Evolutionary conservation across 2,113 vertebrate species (phyloP).

Genomic region (Neodon shergylaensis): DNA sequence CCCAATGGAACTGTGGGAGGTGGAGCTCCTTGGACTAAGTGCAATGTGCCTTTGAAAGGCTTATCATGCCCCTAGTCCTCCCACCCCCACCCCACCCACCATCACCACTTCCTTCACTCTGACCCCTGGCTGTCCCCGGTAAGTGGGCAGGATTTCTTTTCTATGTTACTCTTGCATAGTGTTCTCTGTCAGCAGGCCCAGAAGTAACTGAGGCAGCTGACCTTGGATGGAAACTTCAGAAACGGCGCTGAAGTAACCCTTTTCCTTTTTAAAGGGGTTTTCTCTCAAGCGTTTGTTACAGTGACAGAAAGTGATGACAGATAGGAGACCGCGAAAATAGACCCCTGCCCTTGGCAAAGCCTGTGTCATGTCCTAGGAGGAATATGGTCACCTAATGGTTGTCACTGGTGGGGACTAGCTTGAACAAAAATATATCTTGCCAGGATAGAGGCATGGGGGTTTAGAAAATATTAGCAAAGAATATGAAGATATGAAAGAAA

Average conservation of each 20-base stretch:
- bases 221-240: background rate
- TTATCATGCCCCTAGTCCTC: background rate
- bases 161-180: background rate
- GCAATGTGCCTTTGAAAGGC: background rate
- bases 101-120: background rate
- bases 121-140: background rate
- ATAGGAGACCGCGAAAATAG: background rate
- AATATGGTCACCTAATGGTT: background rate
- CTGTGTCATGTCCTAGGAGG: background rate
- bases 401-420: background rate
- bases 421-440: no score
- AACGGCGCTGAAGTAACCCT: background rate
- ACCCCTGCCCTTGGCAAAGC: background rate
- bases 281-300: background rate
- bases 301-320: background rate
- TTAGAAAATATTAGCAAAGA: no score
- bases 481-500: no score
- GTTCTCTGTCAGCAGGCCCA: background rate
- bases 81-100: no score
- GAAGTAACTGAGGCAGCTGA: background rate
- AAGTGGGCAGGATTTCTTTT: background rate
- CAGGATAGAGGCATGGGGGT: no score
- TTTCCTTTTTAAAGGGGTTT: background rate
- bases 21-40: rapidly evolving
- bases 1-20: background rate